Percentiles rank a stretch among this genome's conserved stretches.
phyloP scores from a whole-genome alignment of 2,888 invertebrate species.

The Polylopha cassiicola region DNA sequence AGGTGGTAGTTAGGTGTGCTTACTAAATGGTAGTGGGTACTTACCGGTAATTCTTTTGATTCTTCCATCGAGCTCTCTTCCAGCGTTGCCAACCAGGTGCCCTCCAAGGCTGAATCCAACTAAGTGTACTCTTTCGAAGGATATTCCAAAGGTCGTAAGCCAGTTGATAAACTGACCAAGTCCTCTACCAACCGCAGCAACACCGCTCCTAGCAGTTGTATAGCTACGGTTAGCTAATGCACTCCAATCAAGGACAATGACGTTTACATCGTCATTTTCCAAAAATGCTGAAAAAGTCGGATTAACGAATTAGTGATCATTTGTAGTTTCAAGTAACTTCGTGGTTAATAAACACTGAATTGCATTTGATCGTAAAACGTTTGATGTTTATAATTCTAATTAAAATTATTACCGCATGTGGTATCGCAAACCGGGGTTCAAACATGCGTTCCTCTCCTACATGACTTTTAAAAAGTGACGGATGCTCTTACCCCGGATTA shows the following conservation, averaged over 20 bases:
- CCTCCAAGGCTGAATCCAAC: constrained; percentile 68
- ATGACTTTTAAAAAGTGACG: too few species aligned
- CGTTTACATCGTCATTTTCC: constrained; percentile 46
- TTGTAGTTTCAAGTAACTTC: too few species aligned
- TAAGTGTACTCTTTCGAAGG: constrained; percentile 49
- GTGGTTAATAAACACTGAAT: too few species aligned
- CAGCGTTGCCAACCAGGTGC: constrained; percentile 58
- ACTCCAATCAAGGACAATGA: constrained; percentile 65
- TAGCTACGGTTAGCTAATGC: constrained; percentile 50
- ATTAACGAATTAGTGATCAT: too few species aligned
- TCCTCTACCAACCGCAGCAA: constrained; percentile 38
- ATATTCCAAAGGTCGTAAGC: constrained; percentile 38
- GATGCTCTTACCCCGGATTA: too few species aligned
- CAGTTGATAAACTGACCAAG: constrained; percentile 48
- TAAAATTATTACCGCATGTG: too few species aligned
- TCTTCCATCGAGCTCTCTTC: constrained; percentile 40
- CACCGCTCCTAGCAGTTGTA: constrained; percentile 45
- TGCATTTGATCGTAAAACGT: too few species aligned
- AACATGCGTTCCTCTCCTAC: too few species aligned
- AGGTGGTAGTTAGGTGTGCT: not conserved
- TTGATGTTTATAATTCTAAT: too few species aligned
- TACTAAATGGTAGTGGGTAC: not conserved
- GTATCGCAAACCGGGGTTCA: too few species aligned
- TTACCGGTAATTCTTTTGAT: constrained; percentile 57
- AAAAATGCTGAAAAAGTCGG: constrained; percentile 47